phyloP scores from a whole-genome alignment of 1,140 invertebrate species.

The Pseudomyrmex cubaensis region DNA sequence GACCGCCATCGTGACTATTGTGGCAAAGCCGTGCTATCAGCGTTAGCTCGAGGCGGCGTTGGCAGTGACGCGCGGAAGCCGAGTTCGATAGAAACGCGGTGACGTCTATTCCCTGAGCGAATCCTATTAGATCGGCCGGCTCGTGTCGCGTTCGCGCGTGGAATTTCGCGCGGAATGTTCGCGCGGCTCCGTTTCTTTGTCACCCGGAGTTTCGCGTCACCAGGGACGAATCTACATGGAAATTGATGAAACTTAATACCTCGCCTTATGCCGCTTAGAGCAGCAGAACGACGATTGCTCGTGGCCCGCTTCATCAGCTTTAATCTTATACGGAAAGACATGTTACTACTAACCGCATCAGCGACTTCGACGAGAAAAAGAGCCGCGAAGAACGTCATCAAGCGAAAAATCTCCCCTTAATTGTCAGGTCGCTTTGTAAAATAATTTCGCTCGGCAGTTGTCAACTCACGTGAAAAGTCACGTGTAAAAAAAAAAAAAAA shows the following conservation, averaged over 20 bases:
- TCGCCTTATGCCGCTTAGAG: neutral
- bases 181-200: neutral
- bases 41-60: constrained; percentile 26
- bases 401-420: neutral
- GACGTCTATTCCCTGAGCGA: constrained; percentile 41
- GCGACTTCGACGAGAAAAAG: neutral
- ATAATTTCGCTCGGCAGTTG: constrained; percentile 2
- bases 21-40: constrained; percentile 7
- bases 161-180: constrained; percentile 15
- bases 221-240: neutral
- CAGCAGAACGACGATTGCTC: neutral
- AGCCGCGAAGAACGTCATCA: too few relatives aligned
- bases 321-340: neutral
- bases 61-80: constrained; percentile 43
- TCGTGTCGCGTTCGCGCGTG: neutral
- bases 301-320: neutral
- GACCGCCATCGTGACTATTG: constrained; percentile 4
- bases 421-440: neutral
- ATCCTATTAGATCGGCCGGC: constrained; percentile 27
- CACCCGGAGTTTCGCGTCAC: neutral
- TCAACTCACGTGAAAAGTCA: constrained; percentile 1
- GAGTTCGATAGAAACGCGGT: constrained; percentile 49
- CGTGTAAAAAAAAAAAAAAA: neutral
- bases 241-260: constrained; percentile 36
- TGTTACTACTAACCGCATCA: neutral